phyloP scores from a whole-genome alignment of 2,113 vertebrate species.

The Cisticola juncidis region DNA sequence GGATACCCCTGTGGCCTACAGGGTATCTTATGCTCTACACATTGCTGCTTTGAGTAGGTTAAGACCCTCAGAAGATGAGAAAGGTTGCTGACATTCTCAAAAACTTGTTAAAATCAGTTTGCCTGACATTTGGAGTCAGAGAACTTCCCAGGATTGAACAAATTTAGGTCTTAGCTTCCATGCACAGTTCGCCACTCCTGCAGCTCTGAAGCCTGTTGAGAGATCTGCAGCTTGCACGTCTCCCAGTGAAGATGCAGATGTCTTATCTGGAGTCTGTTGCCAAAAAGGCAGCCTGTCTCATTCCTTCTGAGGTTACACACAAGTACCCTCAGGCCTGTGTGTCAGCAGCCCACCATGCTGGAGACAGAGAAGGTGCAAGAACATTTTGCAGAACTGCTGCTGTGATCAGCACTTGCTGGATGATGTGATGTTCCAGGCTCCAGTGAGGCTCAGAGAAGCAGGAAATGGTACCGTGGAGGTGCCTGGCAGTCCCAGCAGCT shows the following conservation, averaged over 20 bases:
- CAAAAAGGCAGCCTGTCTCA: neutral
- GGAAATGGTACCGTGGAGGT: neutral
- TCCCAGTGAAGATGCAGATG: neutral
- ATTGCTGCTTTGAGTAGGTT: neutral
- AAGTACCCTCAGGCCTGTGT: neutral
- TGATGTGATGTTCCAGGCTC: neutral
- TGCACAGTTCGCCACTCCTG: fast-evolving
- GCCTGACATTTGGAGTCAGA: neutral
- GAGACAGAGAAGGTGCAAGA: slow-evolving; percentile 13
- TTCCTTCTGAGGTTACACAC: neutral
- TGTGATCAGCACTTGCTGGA: neutral
- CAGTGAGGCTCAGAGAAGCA: neutral
- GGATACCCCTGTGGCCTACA: neutral
- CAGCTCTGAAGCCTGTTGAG: neutral
- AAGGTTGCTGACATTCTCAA: neutral
- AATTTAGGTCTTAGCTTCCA: neutral
- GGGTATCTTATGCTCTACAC: neutral
- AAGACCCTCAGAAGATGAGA: neutral
- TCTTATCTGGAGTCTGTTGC: neutral
- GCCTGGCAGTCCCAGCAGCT: neutral
- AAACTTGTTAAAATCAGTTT: neutral
- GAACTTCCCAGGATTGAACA: neutral
- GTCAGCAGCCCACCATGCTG: neutral
- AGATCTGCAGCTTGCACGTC: neutral
- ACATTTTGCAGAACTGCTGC: neutral